Evolutionary conservation across 2,113 vertebrate genomes (phyloP).

Genomic region (Hemicordylus capensis): DNA sequence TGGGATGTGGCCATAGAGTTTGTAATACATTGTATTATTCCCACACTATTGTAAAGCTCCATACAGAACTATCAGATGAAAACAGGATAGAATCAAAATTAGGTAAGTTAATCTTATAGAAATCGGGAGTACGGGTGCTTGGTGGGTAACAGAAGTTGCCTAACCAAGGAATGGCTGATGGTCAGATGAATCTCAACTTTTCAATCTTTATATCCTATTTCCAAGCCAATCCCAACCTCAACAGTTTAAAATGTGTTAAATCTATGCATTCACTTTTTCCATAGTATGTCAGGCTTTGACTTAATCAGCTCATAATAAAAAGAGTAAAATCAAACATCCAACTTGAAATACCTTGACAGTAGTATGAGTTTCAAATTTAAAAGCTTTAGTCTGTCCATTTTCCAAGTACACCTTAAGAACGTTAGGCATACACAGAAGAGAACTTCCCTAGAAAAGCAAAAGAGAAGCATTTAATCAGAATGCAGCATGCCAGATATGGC

Average conservation of each 20-base stretch:
- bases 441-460: conserved; percentile 87
- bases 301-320: not conserved
- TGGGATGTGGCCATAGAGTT: not conserved
- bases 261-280: not conserved
- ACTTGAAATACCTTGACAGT: conserved; percentile 88
- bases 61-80: not conserved
- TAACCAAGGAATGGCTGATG: not conserved
- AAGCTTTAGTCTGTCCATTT: conserved; percentile 98
- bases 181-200: not conserved
- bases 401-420: conserved; percentile 97
- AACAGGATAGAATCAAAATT: not conserved
- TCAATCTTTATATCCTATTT: not conserved
- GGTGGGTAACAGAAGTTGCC: not conserved
- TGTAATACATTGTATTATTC: not conserved
- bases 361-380: conserved; percentile 92
- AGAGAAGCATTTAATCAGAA: conserved; percentile 1
- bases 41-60: not conserved
- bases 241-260: not conserved
- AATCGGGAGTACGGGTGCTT: not conserved
- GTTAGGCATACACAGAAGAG: conserved; percentile 95
- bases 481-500: rapidly evolving
- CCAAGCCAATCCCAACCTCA: not conserved
- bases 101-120: not conserved
- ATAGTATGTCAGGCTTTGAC: not conserved
- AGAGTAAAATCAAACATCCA: not conserved